Conservation (phyloP, 2,797 vertebrate genomes). For the Eulemur mongoz region DNA sequence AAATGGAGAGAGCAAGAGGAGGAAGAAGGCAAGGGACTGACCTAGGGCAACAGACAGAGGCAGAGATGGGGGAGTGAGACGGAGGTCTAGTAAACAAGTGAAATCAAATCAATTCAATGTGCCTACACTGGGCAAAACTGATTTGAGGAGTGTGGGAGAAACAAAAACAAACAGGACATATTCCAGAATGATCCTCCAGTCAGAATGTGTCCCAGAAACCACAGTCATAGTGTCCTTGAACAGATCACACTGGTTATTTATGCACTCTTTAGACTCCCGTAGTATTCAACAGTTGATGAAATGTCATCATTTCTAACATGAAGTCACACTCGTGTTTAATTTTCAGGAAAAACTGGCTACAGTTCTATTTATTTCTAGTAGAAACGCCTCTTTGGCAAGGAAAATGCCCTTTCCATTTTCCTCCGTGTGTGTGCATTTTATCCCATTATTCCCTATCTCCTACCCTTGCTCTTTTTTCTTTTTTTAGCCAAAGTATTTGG, state of each 20-base stretch:
- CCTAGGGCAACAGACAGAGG: background rate
- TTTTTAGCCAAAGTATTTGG: background rate
- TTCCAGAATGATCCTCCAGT: constrained; percentile 40
- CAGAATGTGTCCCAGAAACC: constrained; percentile 41
- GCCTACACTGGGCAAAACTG: background rate
- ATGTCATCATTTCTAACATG: background rate
- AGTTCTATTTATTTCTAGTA: constrained; percentile 42
- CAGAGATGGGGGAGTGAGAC: background rate
- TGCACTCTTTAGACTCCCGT: background rate
- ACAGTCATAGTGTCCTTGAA: background rate
- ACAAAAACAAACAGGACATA: constrained; percentile 45
- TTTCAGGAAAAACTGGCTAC: constrained; percentile 21
- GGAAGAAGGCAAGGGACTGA: background rate
- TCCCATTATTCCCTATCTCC: constrained; percentile 15
- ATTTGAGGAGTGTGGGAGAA: background rate
- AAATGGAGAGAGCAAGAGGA: constrained; percentile 59
- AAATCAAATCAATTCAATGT: too few relatives aligned
- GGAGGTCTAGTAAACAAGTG: background rate
- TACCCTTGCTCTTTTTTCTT: background rate
- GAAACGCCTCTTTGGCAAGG: background rate
- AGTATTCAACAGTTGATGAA: constrained; percentile 38
- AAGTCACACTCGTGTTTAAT: constrained; percentile 22
- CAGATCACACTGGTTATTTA: background rate
- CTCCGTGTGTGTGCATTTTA: background rate
- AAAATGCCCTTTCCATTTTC: background rate